A percentile compares a stretch with the other conserved stretches of the same genome.
Evolutionary conservation across 2,888 invertebrate species (phyloP).

Genomic region (Achlya flavicornis): DNA sequence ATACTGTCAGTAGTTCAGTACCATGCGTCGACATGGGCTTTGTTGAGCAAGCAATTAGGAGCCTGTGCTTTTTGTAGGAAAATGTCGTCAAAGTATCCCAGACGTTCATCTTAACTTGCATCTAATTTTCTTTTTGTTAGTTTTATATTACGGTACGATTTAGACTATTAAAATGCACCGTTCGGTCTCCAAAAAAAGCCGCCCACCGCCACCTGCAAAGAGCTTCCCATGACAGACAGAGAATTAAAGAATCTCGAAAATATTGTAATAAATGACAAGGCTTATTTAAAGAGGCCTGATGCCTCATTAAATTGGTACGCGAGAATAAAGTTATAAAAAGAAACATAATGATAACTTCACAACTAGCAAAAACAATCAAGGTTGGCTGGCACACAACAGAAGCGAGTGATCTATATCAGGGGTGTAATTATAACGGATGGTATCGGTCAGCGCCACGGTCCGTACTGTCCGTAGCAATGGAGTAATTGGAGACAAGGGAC

Average conservation of each 20-base stretch:
- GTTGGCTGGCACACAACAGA: slow-evolving; percentile 9
- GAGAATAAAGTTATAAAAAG: slow-evolving; percentile 9
- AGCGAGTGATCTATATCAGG: not conserved
- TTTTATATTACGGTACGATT: too few relatives aligned
- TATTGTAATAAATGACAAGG: not conserved
- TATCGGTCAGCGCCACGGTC: slow-evolving; percentile 1
- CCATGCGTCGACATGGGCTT: not conserved
- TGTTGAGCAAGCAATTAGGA: too few relatives aligned
- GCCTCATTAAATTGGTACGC: not conserved
- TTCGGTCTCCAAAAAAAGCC: not conserved
- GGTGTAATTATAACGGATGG: slow-evolving; percentile 6
- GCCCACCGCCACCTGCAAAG: not conserved
- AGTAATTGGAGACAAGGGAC: slow-evolving; percentile 7
- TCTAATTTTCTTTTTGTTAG: not conserved
- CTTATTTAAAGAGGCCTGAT: not conserved
- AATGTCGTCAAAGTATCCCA: too few relatives aligned
- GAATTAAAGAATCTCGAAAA: not conserved
- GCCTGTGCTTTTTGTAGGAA: too few relatives aligned
- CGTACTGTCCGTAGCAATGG: not conserved
- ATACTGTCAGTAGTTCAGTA: not conserved
- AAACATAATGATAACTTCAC: slow-evolving; percentile 12
- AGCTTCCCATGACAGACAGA: too few relatives aligned
- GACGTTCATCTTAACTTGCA: not conserved
- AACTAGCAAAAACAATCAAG: slow-evolving; percentile 17
- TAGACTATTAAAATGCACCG: not conserved